These are phyloP conservation scores for Aleiodes sp. DNA, from an alignment of 1,140 invertebrate genomes.

Conservation along the genomic window DNA sequence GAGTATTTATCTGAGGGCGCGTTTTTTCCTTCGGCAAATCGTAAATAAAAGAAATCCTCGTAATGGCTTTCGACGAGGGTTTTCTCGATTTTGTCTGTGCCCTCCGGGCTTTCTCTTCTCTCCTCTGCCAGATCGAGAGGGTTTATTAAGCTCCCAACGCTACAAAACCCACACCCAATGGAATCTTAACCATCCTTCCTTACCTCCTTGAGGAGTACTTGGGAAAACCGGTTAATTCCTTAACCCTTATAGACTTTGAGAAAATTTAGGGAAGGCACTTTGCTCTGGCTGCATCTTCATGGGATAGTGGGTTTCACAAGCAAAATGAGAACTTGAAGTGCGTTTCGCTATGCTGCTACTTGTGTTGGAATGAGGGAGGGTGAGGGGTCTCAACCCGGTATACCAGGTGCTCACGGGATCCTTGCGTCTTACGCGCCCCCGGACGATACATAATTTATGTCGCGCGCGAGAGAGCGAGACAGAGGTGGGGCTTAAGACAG, in stretches of 20 bases:
- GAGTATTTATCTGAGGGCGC: slow-evolving; percentile 36
- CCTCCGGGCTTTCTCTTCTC: slow-evolving; percentile 37
- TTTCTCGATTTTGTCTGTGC: slow-evolving; percentile 17
- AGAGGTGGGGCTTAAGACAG: slow-evolving; percentile 65
- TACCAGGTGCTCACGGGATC: slow-evolving; percentile 66
- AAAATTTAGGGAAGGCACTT: slow-evolving; percentile 56
- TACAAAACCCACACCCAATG: slow-evolving; percentile 34
- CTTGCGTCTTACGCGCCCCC: slow-evolving; percentile 62
- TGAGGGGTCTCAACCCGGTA: slow-evolving; percentile 43
- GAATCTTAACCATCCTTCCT: background rate
- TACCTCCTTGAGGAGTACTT: slow-evolving; percentile 37
- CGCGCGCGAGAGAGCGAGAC: slow-evolving; percentile 54
- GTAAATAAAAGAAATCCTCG: slow-evolving; percentile 67
- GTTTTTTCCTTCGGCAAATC: slow-evolving; percentile 53
- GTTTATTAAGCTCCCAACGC: slow-evolving; percentile 54
- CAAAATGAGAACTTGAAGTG: slow-evolving; percentile 12
- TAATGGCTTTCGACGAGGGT: slow-evolving; percentile 59
- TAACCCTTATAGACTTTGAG: slow-evolving; percentile 63
- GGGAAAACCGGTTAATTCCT: slow-evolving; percentile 59
- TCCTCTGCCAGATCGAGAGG: slow-evolving; percentile 26
- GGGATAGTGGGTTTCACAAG: background rate
- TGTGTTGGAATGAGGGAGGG: background rate
- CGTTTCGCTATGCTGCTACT: background rate
- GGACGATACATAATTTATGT: slow-evolving; percentile 69
- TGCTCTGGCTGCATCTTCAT: background rate